These are phyloP conservation scores for Crax fasciolata DNA, from an alignment of 2,797 vertebrate genomes.

Conservation along the genomic window DNA sequence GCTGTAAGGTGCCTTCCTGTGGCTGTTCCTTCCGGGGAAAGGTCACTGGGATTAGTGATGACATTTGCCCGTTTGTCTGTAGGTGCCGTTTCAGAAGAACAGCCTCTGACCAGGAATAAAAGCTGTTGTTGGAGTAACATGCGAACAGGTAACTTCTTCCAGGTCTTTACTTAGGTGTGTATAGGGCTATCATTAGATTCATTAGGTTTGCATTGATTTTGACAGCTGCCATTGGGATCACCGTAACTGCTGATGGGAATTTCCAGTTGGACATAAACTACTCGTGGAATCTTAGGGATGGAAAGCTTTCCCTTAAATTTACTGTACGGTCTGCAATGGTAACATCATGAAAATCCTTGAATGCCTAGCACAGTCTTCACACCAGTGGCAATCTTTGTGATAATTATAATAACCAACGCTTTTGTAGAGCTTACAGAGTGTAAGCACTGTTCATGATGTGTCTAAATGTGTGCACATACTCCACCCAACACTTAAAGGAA, in stretches of 20 bases:
- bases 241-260: not conserved
- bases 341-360: not conserved
- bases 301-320: not conserved
- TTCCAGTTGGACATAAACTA: not conserved
- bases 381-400: not conserved
- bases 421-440: not conserved
- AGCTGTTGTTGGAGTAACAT: slow-evolving; percentile 82
- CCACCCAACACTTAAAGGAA: too few relatives aligned
- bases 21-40: not conserved
- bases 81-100: slow-evolving; percentile 79
- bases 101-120: slow-evolving; percentile 77
- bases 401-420: not conserved
- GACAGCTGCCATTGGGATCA: not conserved
- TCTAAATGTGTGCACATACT: too few relatives aligned
- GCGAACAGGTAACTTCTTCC: slow-evolving; percentile 85
- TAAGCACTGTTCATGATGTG: too few relatives aligned
- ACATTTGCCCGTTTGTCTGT: slow-evolving; percentile 35
- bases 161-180: slow-evolving; percentile 39
- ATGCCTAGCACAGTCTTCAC: not conserved
- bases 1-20: not conserved
- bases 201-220: not conserved
- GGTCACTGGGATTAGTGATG: slow-evolving; percentile 2
- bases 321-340: not conserved
- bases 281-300: not conserved
- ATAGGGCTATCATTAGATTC: not conserved